Evolutionary conservation across 2,113 vertebrate genomes (phyloP), one percentile per base, ranked within the genome.

Genomic region (Pandion haliaetus): DNA sequence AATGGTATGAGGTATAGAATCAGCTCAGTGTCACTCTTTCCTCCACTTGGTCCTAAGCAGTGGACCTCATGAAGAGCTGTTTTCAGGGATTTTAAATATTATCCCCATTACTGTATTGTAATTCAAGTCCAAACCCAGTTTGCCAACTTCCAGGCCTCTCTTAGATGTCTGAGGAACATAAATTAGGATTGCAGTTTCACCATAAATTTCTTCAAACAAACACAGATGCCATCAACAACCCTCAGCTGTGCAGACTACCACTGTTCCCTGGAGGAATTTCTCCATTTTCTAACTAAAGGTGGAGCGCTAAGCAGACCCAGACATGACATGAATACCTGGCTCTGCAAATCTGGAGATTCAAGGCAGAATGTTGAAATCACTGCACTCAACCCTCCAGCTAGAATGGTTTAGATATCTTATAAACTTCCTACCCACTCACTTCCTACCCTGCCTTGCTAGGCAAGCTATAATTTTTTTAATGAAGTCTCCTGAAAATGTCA

Each of bases 381-480:
- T 40, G 12, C 1, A 1, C 38, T 78, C 28, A 86, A 62, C 59
- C 92, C 70, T 96, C 36, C 63, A 93, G 88, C 55, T 63, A 92
- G 61, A 86, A 80, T 34, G 6, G 5, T 88, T 96, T 92, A 94
- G 86, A 96, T 78, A 78, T 79, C 76, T 66, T 92, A 57, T 78
- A 74, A 88, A 74, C 29, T 84, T 97, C 77, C 61, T 95, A 70
- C 63, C 50, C 59, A 88, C 95, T 90, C 80, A 84, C 77, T 94
- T 94, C 93, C 94, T 96, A 92, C 52, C 44, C 44, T 71, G 18
- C 57, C 91, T 91, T 72, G 72, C 52, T 54, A 65, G 57, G 57
- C 57, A 84, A 79, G 55, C 83, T 95, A 4, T 91, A 86, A 89
- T 94, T 95, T 92, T 93, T 91, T 86, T 86, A 79, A 91, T 89